Evolutionary conservation across 2,113 vertebrate species (phyloP).

Genomic region (Solea solea): DNA sequence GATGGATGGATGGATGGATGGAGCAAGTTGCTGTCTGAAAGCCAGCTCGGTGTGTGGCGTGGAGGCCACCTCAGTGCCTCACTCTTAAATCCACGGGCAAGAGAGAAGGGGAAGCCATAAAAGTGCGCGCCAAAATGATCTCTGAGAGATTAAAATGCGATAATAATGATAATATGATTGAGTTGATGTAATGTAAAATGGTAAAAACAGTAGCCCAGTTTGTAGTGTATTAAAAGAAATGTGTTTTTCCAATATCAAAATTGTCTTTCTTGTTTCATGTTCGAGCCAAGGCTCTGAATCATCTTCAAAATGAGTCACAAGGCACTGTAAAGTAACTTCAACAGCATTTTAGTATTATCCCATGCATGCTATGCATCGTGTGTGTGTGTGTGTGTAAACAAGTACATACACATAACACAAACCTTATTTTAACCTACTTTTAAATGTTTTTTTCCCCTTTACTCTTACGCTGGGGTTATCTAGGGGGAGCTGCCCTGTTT

Average conservation of each 20-base stretch:
- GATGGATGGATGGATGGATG: background rate
- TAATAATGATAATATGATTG: conserved; percentile 17
- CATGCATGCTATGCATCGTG: conserved; percentile 6
- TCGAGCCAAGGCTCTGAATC: conserved; percentile 50
- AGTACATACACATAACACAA: conserved; percentile 1
- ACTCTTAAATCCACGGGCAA: conserved; percentile 49
- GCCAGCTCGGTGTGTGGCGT: conserved; percentile 43
- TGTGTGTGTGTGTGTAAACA: background rate
- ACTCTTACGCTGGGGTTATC: conserved; percentile 56
- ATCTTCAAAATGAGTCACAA: conserved; percentile 37
- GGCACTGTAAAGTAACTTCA: conserved; percentile 5
- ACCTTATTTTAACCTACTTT: conserved; percentile 55
- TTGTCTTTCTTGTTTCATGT: conserved; percentile 52
- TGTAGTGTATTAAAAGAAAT: conserved; percentile 62
- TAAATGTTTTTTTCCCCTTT: conserved; percentile 23
- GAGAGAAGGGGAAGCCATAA: conserved; percentile 60
- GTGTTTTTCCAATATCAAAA: conserved; percentile 49
- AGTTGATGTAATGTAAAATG: conserved; percentile 58
- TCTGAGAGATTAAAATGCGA: conserved; percentile 56
- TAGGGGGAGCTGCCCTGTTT: conserved; percentile 66
- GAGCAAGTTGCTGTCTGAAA: conserved; percentile 25
- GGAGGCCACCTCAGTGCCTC: conserved; percentile 45
- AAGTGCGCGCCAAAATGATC: conserved; percentile 62
- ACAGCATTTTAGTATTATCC: background rate
- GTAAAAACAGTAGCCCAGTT: conserved; percentile 35